Percentiles rank a stretch among this genome's conserved stretches.
phyloP scores from a whole-genome alignment of 1,140 invertebrate genomes.

The Drosophila mojavensis region DNA sequence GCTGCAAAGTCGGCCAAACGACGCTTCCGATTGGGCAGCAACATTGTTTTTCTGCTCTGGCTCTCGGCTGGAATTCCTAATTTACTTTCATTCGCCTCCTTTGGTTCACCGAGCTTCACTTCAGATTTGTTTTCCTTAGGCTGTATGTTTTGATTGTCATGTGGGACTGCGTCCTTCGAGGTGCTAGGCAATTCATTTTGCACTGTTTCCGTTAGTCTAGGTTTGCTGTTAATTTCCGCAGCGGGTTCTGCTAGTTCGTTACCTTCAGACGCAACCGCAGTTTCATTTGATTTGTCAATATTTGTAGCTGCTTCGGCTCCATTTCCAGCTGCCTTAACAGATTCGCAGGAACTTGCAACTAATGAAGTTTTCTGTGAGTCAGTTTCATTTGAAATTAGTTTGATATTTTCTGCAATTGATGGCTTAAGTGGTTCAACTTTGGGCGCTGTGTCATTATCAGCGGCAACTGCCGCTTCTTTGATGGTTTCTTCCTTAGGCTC shows the following conservation, averaged over 20 bases:
- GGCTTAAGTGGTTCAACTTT: neutral
- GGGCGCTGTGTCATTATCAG: neutral
- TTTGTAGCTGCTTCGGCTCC: neutral
- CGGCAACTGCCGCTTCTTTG: neutral
- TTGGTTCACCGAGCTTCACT: neutral
- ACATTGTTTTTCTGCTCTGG: conserved; percentile 4
- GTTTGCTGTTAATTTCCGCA: neutral
- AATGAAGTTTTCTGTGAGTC: neutral
- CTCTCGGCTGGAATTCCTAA: neutral
- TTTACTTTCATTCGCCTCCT: conserved; percentile 3
- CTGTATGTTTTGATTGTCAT: neutral
- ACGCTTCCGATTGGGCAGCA: conserved; percentile 58
- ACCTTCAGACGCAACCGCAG: neutral
- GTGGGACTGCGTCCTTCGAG: conserved; percentile 8
- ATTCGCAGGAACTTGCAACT: neutral
- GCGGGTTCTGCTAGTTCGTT: neutral
- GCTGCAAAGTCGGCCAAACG: conserved; percentile 61
- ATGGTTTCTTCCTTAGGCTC: neutral
- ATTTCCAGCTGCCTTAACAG: neutral
- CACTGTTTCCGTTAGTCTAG: conserved; percentile 9
- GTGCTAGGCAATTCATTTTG: conserved; percentile 36
- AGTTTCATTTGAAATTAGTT: neutral
- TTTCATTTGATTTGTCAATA: neutral
- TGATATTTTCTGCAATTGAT: neutral
- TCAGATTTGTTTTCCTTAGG: neutral